phyloP scores from a whole-genome alignment of 2,888 invertebrate genomes.

The Agrotis exclamationis region DNA sequence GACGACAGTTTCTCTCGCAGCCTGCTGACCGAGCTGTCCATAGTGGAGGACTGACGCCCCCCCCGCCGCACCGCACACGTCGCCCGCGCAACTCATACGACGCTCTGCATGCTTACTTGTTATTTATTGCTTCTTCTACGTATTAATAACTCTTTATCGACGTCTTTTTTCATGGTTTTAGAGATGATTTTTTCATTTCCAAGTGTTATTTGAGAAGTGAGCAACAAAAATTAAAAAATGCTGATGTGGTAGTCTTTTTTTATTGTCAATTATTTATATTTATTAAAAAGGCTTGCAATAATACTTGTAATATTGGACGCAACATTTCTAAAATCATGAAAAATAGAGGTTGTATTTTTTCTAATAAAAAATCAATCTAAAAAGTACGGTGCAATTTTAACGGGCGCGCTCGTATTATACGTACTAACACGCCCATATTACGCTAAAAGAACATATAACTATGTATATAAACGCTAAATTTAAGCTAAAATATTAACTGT shows the following conservation, averaged over 20 bases:
- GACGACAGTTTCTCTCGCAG: conserved; percentile 84
- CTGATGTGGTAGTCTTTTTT: background rate
- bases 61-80: conserved; percentile 29
- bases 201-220: background rate
- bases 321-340: conserved; percentile 36
- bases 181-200: conserved; percentile 2
- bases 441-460: conserved; percentile 15
- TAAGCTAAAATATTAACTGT: conserved; percentile 50
- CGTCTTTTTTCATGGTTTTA: conserved; percentile 41
- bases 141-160: conserved; percentile 37
- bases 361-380: conserved; percentile 8
- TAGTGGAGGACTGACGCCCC: conserved; percentile 86
- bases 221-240: background rate
- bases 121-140: conserved; percentile 64
- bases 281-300: background rate
- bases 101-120: conserved; percentile 65
- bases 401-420: conserved; percentile 44
- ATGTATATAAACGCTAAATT: conserved; percentile 36
- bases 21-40: conserved; percentile 89
- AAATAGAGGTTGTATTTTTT: background rate
- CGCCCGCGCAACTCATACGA: conserved; percentile 56
- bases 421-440: conserved; percentile 27
- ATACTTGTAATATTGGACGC: background rate
- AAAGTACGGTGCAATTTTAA: conserved; percentile 8
- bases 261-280: conserved; percentile 18